phyloP scores from a whole-genome alignment of 2,113 vertebrate genomes.

The Pedetes capensis region DNA sequence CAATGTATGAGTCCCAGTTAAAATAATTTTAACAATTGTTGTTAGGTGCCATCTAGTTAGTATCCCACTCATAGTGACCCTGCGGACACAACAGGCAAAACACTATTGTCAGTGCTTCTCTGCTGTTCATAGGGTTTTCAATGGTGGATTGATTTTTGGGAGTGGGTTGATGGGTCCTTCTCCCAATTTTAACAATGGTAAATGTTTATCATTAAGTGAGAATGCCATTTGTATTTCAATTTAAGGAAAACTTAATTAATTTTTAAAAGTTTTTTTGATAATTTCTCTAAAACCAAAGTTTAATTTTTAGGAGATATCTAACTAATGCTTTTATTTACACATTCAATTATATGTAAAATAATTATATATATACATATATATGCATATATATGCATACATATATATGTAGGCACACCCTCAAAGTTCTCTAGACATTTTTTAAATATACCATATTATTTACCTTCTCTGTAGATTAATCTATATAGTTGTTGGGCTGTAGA shows the following conservation, averaged over 20 bases:
- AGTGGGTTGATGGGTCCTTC: no score
- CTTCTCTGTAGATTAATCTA: background rate
- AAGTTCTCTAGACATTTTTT: background rate
- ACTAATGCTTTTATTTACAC: background rate
- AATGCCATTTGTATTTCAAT: background rate
- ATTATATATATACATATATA: background rate
- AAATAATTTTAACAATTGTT: slow-evolving; percentile 33
- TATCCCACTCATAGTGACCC: no score
- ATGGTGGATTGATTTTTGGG: no score
- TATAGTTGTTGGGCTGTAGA: background rate
- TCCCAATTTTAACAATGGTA: slow-evolving; percentile 18
- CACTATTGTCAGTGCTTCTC: no score
- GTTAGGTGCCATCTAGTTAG: no score
- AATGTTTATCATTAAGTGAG: background rate
- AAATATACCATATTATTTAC: background rate
- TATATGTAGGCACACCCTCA: background rate
- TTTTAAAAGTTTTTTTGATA: background rate
- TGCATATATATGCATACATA: background rate
- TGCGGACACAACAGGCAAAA: no score
- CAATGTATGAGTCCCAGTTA: background rate
- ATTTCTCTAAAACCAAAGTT: slow-evolving; percentile 28
- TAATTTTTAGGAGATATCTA: slow-evolving; percentile 16
- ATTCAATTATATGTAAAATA: background rate
- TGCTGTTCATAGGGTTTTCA: no score
- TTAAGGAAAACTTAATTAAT: background rate